Evolutionary conservation across 2,113 vertebrate species (phyloP).

Genomic region (Corythaixoides concolor): DNA sequence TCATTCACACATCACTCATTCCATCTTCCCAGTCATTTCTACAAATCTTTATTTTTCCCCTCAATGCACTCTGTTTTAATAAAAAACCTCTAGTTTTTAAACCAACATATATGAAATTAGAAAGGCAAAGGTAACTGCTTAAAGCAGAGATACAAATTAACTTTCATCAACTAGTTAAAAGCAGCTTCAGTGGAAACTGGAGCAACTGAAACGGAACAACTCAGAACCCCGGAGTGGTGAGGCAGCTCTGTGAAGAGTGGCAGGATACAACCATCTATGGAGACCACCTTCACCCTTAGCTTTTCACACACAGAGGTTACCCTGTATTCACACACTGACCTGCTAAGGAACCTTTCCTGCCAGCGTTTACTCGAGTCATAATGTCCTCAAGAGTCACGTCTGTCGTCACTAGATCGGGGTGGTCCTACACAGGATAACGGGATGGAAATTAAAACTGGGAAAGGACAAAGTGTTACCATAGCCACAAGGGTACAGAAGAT

Average conservation of each 20-base stretch:
- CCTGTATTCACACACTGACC: constrained; percentile 64
- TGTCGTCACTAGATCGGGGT: constrained; percentile 89
- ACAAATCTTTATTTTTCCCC: background rate
- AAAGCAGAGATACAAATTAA: background rate
- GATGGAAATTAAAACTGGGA: background rate
- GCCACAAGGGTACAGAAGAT: background rate
- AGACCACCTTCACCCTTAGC: background rate
- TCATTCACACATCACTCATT: background rate
- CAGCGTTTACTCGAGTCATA: constrained; percentile 90
- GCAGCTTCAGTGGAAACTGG: background rate
- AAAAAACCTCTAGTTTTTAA: background rate
- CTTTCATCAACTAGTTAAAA: background rate
- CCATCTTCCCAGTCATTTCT: background rate
- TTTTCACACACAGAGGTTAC: too few species aligned
- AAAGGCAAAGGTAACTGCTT: background rate
- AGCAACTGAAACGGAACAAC: background rate
- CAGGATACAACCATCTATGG: background rate
- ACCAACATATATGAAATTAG: background rate
- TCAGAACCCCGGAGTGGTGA: background rate
- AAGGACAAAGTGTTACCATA: background rate
- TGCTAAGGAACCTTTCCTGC: constrained; percentile 87
- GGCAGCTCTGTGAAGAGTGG: background rate
- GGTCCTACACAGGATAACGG: constrained; percentile 78
- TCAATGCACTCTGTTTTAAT: background rate
- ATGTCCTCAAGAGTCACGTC: constrained; percentile 92